Percentiles rank a stretch among this genome's conserved stretches.
Evolutionary conservation across 2,888 invertebrate species (phyloP).

Genomic region (Gortyna flavago): DNA sequence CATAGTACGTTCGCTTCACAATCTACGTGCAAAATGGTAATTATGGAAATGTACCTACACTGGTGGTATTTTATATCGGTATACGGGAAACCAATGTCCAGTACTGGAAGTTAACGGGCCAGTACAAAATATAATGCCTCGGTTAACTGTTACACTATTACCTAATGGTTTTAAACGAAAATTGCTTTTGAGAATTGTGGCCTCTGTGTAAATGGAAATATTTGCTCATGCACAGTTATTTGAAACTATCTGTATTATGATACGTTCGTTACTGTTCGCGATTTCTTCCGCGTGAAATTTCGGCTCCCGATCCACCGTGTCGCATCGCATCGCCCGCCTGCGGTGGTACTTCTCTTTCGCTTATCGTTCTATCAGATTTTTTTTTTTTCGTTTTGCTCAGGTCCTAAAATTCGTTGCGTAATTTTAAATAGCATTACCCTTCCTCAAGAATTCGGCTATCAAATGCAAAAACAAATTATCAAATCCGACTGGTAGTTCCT

Average conservation of each 20-base stretch:
- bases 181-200: constrained; percentile 2
- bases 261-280: background rate
- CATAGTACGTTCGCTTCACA: background rate
- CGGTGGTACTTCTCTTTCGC: background rate
- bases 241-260: background rate
- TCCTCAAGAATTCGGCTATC: background rate
- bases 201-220: background rate
- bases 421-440: background rate
- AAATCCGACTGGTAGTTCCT: background rate
- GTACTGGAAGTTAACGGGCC: constrained; percentile 6
- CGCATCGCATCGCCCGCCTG: background rate
- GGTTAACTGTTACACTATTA: constrained; percentile 11
- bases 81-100: constrained; percentile 12
- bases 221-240: background rate
- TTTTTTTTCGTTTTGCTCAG: background rate
- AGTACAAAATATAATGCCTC: constrained; percentile 18
- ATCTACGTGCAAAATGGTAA: constrained; percentile 13
- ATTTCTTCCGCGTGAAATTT: background rate
- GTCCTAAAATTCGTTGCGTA: too few species aligned
- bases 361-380: background rate
- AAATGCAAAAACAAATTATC: background rate
- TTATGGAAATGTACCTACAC: constrained; percentile 24
- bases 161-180: constrained; percentile 16
- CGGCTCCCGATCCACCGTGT: background rate
- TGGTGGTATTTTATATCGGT: background rate